Percentiles rank a stretch among this genome's conserved stretches.
Evolutionary conservation across 2,888 invertebrate genomes (phyloP).

Genomic region (Flexamia atlantica): DNA sequence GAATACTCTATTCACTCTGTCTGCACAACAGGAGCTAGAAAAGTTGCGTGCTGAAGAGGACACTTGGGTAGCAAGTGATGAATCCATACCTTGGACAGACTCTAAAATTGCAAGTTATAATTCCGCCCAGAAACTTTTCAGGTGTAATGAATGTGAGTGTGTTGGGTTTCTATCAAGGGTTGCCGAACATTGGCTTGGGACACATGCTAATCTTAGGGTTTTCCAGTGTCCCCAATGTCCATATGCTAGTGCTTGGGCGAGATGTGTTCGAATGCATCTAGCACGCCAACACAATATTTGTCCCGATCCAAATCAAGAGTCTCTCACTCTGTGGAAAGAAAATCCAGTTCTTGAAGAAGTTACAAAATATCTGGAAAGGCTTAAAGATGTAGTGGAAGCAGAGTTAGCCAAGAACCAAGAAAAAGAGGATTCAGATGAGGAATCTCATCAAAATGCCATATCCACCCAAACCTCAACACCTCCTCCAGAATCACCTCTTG

Average conservation of each 20-base stretch:
- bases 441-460: constrained; percentile 48
- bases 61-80: constrained; percentile 84
- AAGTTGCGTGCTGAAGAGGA: constrained; percentile 72
- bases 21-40: constrained; percentile 55
- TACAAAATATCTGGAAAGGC: constrained; percentile 82
- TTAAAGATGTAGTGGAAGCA: constrained; percentile 80
- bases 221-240: constrained; percentile 83
- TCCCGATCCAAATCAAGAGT: constrained; percentile 81
- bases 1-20: constrained; percentile 71
- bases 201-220: constrained; percentile 82
- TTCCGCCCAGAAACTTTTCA: constrained; percentile 85
- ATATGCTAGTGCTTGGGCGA: constrained; percentile 87
- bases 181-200: constrained; percentile 88
- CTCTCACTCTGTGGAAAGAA: constrained; percentile 79
- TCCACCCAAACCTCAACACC: constrained; percentile 47
- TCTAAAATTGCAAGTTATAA: constrained; percentile 90
- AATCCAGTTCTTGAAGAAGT: constrained; percentile 87
- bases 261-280: constrained; percentile 85
- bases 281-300: constrained; percentile 84
- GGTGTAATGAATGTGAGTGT: constrained; percentile 87
- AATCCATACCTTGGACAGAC: constrained; percentile 85
- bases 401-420: constrained; percentile 56
- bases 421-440: constrained; percentile 47
- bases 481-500: constrained; percentile 47
- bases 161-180: constrained; percentile 85